These are phyloP conservation scores for Muschampia plurimacula DNA, from an alignment of 2,888 invertebrate species.

Conservation along the genomic window DNA sequence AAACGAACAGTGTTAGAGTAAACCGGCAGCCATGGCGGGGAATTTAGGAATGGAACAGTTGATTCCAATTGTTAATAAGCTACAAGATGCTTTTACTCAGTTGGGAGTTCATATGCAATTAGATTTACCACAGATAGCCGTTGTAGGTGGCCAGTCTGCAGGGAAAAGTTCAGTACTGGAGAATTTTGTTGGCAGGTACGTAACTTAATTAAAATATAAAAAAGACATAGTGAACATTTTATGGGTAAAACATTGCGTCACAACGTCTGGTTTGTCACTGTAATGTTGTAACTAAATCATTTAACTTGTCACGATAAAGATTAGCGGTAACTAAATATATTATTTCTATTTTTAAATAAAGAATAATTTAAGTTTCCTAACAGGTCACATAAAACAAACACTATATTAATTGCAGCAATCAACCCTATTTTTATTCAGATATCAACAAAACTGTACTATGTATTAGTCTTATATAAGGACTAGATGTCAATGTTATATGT, in stretches of 20 bases:
- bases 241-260: neutral
- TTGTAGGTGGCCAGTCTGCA: slow-evolving; percentile 99
- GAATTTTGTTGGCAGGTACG: slow-evolving; percentile 99
- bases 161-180: slow-evolving; percentile 99
- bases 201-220: slow-evolving; percentile 47
- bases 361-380: no score
- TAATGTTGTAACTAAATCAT: no score
- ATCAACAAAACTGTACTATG: neutral
- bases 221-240: neutral
- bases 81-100: slow-evolving; percentile 99
- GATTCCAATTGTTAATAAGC: slow-evolving; percentile 99
- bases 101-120: slow-evolving; percentile 99
- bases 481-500: neutral
- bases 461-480: neutral
- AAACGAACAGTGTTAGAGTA: slow-evolving; percentile 69
- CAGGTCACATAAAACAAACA: no score
- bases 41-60: slow-evolving; percentile 98
- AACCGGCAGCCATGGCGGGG: slow-evolving; percentile 87
- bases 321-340: no score
- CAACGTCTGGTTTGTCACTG: no score
- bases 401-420: no score
- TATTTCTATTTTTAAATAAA: no score
- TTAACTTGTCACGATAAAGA: no score
- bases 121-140: slow-evolving; percentile 99
- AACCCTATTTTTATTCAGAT: neutral